Conservation (phyloP, 2,888 invertebrate genomes). For the Xestia sexstrigata region DNA sequence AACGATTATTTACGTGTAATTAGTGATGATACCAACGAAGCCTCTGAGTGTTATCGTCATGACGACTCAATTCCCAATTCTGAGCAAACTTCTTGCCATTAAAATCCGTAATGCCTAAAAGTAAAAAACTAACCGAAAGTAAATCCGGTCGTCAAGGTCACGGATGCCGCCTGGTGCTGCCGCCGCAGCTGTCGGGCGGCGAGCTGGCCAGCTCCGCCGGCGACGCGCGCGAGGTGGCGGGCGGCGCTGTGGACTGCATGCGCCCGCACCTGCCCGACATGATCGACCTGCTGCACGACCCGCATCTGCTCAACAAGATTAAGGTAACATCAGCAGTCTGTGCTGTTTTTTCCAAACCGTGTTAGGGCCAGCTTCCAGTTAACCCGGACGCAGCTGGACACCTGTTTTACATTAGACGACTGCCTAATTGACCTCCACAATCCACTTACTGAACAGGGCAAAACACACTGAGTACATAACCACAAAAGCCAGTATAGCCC, state of each 20-base stretch:
- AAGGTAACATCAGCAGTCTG: slow-evolving; percentile 92
- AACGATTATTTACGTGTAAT: neutral
- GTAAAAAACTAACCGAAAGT: neutral
- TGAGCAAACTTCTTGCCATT: neutral
- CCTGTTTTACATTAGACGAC: no score
- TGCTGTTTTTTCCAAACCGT: neutral
- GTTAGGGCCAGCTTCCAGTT: neutral
- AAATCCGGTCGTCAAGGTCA: slow-evolving; percentile 74
- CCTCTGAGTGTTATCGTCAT: neutral
- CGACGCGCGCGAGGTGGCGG: slow-evolving; percentile 91
- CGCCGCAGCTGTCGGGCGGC: slow-evolving; percentile 85
- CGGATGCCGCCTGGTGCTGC: slow-evolving; percentile 92
- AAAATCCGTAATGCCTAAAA: neutral
- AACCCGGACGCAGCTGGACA: neutral
- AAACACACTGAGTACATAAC: no score
- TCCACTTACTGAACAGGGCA: no score
- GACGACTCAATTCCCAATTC: neutral
- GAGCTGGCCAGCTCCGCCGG: slow-evolving; percentile 60
- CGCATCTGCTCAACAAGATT: slow-evolving; percentile 98
- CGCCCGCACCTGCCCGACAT: slow-evolving; percentile 97
- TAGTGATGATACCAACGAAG: neutral
- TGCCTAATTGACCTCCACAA: neutral
- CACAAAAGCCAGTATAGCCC: no score
- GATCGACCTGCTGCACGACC: slow-evolving; percentile 98
- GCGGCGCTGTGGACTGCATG: slow-evolving; percentile 98